Conservation (phyloP, 2,888 invertebrate species). For the Noctuana brunneofusca region DNA sequence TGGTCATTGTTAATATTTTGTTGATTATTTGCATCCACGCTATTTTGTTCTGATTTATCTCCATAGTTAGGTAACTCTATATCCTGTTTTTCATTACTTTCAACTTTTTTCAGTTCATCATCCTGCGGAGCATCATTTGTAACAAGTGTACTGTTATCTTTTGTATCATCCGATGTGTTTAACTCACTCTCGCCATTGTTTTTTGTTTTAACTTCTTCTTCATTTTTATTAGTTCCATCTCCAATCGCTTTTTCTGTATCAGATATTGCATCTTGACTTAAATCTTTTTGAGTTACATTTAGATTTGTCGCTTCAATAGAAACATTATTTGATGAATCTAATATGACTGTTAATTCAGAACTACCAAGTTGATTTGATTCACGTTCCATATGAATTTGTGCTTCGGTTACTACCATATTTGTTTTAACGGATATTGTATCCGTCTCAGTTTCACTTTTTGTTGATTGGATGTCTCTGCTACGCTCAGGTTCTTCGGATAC, state of each 20-base stretch:
- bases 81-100: conserved; percentile 22
- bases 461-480: conserved; percentile 50
- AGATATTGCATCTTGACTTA: conserved; percentile 50
- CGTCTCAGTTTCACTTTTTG: conserved; percentile 73
- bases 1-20: conserved; percentile 37
- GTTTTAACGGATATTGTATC: conserved; percentile 76
- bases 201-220: conserved; percentile 1
- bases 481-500: conserved; percentile 39
- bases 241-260: conserved; percentile 18
- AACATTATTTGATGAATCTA: conserved; percentile 74
- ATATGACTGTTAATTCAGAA: conserved; percentile 71
- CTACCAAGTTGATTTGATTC: conserved; percentile 69
- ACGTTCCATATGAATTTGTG: conserved; percentile 78
- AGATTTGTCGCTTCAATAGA: conserved; percentile 72
- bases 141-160: not conserved
- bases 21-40: conserved; percentile 35
- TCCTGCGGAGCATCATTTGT: not conserved
- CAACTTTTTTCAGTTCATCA: conserved; percentile 19
- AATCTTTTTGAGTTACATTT: conserved; percentile 63
- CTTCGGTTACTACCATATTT: conserved; percentile 78
- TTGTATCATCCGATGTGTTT: conserved; percentile 7
- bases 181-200: not conserved
- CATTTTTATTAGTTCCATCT: not conserved
- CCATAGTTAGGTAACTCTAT: not conserved
- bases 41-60: conserved; percentile 28